phyloP scores from a whole-genome alignment of 2,113 vertebrate species.

The Poeciliopsis prolifica region DNA sequence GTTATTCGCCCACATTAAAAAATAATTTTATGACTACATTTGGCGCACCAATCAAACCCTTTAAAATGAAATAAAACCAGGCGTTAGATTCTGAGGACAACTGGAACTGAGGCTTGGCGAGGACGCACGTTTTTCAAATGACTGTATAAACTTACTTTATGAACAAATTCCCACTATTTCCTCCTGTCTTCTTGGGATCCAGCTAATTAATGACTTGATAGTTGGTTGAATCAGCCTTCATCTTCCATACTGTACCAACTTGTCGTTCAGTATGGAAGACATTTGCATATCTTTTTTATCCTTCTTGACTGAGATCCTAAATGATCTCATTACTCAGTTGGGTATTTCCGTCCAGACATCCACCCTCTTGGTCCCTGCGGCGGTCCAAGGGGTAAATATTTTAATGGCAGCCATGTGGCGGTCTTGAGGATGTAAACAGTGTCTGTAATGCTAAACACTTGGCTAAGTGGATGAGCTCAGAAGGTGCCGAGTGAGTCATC shows the following conservation, averaged over 20 bases:
- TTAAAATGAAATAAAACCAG: too few species aligned
- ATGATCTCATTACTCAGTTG: slow-evolving; percentile 64
- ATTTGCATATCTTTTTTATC: too few species aligned
- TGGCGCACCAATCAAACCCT: too few species aligned
- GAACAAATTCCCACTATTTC: background rate
- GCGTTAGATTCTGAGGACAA: too few species aligned
- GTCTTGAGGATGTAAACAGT: slow-evolving; percentile 48
- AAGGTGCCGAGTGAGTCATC: slow-evolving; percentile 17
- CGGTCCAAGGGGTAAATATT: slow-evolving; percentile 42
- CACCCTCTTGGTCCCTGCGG: slow-evolving; percentile 4
- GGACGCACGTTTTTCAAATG: background rate
- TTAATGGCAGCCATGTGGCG: slow-evolving; percentile 34
- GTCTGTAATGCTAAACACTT: slow-evolving; percentile 58
- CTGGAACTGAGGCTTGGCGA: too few species aligned
- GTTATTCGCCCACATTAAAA: too few species aligned
- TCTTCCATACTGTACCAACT: background rate
- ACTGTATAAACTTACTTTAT: background rate
- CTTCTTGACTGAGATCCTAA: slow-evolving; percentile 28
- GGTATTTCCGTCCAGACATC: slow-evolving; percentile 35
- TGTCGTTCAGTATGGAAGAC: too few species aligned
- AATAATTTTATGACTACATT: too few species aligned
- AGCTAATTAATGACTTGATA: background rate
- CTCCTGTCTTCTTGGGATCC: background rate
- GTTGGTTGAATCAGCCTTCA: slow-evolving; percentile 2
- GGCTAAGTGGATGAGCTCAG: background rate